Evolutionary conservation across 2,888 invertebrate species (phyloP).

Genomic region (Lasioglossum vierecki): DNA sequence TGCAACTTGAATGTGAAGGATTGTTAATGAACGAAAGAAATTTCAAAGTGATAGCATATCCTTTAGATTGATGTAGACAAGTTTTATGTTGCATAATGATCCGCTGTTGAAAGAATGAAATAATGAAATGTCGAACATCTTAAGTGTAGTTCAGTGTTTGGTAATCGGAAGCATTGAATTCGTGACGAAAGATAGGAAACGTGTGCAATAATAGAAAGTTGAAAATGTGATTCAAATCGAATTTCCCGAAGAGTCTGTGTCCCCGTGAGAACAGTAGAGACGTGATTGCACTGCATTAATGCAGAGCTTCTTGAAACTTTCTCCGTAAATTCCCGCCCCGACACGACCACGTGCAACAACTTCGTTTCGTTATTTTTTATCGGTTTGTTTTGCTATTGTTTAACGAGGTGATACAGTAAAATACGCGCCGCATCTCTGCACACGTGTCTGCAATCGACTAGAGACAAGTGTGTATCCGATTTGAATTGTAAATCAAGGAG

Average conservation of each 20-base stretch:
- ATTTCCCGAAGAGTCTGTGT: neutral
- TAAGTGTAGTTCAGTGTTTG: neutral
- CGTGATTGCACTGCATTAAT: neutral
- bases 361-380: neutral
- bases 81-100: too few relatives aligned
- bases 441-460: neutral
- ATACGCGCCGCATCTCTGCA: neutral
- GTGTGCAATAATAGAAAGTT: neutral
- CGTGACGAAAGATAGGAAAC: neutral
- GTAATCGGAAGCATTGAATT: neutral
- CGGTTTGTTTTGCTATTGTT: neutral
- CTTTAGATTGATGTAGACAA: too few relatives aligned
- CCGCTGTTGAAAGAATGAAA: too few relatives aligned
- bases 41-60: too few relatives aligned
- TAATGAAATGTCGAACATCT: too few relatives aligned
- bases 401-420: neutral
- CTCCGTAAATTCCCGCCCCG: neutral
- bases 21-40: too few relatives aligned
- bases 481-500: constrained; percentile 31
- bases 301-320: neutral
- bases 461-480: neutral
- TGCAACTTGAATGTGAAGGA: too few relatives aligned
- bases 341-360: neutral
- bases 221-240: neutral
- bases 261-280: neutral